Conservation (phyloP, 2,797 vertebrate genomes). For the Melanotaenia nigrans region DNA sequence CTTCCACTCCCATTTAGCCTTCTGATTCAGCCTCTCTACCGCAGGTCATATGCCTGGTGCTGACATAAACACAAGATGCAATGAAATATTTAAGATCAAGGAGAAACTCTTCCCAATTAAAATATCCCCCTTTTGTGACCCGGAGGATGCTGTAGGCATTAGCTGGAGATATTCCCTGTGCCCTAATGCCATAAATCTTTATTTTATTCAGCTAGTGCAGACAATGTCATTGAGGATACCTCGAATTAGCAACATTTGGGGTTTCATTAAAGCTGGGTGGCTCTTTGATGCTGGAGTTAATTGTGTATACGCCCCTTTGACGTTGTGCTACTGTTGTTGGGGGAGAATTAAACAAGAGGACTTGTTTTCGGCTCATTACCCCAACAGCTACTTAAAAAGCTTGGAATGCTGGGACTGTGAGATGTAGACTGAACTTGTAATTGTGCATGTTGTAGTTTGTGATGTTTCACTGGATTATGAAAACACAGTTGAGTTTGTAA, state of each 20-base stretch:
- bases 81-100: constrained; percentile 76
- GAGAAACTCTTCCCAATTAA: constrained; percentile 67
- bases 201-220: constrained; percentile 14
- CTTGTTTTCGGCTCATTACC: constrained; percentile 36
- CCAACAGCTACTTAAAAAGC: neutral
- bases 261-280: constrained; percentile 13
- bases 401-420: neutral
- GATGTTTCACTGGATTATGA: neutral
- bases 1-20: constrained; percentile 36
- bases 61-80: constrained; percentile 56
- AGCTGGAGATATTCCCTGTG: constrained; percentile 34
- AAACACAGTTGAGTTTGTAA: neutral
- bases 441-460: neutral
- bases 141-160: constrained; percentile 59
- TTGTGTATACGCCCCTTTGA: constrained; percentile 25
- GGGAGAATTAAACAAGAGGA: constrained; percentile 30
- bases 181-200: constrained; percentile 21
- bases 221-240: constrained; percentile 1
- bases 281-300: constrained; percentile 36
- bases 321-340: constrained; percentile 29
- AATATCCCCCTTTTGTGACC: constrained; percentile 55
- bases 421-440: neutral
- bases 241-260: constrained; percentile 25
- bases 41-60: constrained; percentile 50
- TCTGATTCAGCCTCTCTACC: constrained; percentile 52